Conservation (phyloP, 2,113 vertebrate species). For the Antechinus stuartii region DNA sequence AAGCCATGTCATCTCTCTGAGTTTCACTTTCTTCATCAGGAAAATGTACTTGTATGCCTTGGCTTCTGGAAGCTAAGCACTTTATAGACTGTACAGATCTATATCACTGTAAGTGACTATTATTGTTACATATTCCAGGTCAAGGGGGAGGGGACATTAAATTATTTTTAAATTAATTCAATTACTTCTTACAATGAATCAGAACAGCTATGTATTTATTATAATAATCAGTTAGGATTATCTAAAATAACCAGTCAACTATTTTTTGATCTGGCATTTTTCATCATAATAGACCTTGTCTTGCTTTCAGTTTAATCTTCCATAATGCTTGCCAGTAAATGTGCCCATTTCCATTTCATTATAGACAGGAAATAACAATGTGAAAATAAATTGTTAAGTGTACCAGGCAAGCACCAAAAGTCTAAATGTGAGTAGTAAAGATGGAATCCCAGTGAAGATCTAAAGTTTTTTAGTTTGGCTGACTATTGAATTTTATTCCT, state of each 20-base stretch:
- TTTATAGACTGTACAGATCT: background rate
- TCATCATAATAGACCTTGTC: conserved; percentile 17
- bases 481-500: conserved; percentile 29
- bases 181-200: conserved; percentile 18
- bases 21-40: background rate
- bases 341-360: conserved; percentile 68
- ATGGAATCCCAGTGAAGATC: conserved; percentile 28
- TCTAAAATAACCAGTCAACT: conserved; percentile 38
- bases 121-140: background rate
- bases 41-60: background rate
- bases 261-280: conserved; percentile 25
- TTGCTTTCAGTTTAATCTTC: conserved; percentile 69
- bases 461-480: conserved; percentile 44
- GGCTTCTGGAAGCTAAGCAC: background rate
- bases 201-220: conserved; percentile 31
- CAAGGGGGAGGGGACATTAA: background rate
- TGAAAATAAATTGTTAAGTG: conserved; percentile 67
- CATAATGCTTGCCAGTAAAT: conserved; percentile 65
- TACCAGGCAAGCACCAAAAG: conserved; percentile 59
- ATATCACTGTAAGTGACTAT: background rate
- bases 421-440: conserved; percentile 62
- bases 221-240: background rate
- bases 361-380: conserved; percentile 59
- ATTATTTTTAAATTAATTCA: conserved; percentile 34
- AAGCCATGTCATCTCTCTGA: background rate